Evolutionary conservation across 2,113 vertebrate species (phyloP).

Genomic region (Forbesichthys papilliferus): DNA sequence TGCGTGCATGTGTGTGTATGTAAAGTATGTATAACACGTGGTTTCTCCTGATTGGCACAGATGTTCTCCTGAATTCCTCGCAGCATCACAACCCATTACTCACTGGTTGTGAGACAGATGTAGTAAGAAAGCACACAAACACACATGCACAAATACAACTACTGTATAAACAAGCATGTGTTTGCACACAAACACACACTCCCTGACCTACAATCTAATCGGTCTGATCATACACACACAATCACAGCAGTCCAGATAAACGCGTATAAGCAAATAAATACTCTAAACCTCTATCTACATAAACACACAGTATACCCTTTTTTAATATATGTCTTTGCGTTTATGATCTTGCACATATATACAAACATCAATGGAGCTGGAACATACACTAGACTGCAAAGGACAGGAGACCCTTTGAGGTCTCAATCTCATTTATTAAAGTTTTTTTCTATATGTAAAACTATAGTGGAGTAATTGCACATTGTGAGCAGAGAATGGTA

Average conservation of each 20-base stretch:
- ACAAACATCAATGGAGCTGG: no score
- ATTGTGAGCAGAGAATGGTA: no score
- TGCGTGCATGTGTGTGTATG: background rate
- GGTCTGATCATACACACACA: constrained; percentile 1
- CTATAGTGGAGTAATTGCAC: no score
- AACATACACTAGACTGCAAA: no score
- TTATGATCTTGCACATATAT: no score
- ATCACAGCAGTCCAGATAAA: background rate
- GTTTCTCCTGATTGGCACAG: constrained; percentile 5
- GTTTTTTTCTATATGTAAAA: no score
- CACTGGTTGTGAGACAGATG: constrained; percentile 12
- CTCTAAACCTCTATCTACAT: no score
- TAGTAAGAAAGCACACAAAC: background rate
- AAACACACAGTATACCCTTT: no score
- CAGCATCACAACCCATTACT: constrained; percentile 18
- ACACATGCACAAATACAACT: constrained; percentile 2
- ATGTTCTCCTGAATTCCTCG: constrained; percentile 24
- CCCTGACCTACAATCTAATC: constrained; percentile 11
- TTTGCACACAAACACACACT: constrained; percentile 15
- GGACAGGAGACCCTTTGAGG: no score
- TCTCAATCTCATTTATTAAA: no score
- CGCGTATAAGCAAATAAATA: no score
- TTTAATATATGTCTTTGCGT: no score
- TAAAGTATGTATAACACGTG: constrained; percentile 20
- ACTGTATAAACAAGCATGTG: background rate